These are phyloP conservation scores for Pagetopsis macropterus DNA, from an alignment of 2,797 vertebrate species.

Conservation along the genomic window DNA sequence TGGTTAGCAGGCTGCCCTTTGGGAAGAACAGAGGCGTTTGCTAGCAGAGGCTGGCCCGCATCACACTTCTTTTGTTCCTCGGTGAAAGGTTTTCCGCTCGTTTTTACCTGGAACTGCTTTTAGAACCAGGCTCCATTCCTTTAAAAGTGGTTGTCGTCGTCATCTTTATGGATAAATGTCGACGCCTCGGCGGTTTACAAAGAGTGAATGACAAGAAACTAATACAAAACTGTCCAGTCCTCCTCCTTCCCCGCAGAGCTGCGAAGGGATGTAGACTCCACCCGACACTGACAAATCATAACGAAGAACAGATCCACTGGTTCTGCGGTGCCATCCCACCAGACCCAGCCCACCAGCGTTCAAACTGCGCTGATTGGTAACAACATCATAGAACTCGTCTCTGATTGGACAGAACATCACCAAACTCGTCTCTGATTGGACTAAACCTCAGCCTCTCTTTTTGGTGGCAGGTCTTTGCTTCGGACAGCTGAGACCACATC, in stretches of 20 bases:
- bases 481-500: slow-evolving; percentile 32
- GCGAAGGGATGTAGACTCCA: slow-evolving; percentile 80
- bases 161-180: slow-evolving; percentile 72
- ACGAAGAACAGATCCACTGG: slow-evolving; percentile 57
- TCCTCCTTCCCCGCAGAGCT: slow-evolving; percentile 64
- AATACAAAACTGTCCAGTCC: slow-evolving; percentile 44
- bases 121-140: slow-evolving; percentile 84
- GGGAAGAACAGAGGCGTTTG: slow-evolving; percentile 47
- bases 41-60: slow-evolving; percentile 63
- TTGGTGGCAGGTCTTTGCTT: slow-evolving; percentile 65
- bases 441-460: slow-evolving; percentile 28
- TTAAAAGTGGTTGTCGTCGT: slow-evolving; percentile 85
- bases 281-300: slow-evolving; percentile 80
- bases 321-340: slow-evolving; percentile 75
- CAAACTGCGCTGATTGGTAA: slow-evolving; percentile 72
- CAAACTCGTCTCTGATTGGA: slow-evolving; percentile 68
- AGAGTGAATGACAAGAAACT: slow-evolving; percentile 58
- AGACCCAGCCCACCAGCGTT: slow-evolving; percentile 65
- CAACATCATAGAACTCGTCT: background rate
- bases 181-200: slow-evolving; percentile 34
- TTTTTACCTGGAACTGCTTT: slow-evolving; percentile 87
- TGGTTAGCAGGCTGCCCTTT: slow-evolving; percentile 17
- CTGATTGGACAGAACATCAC: slow-evolving; percentile 36
- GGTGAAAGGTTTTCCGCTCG: slow-evolving; percentile 27
- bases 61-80: slow-evolving; percentile 85